Evolutionary conservation across 92 coral and sea anemone genomes (phyloP).

Genomic region (Bergia sp.): DNA sequence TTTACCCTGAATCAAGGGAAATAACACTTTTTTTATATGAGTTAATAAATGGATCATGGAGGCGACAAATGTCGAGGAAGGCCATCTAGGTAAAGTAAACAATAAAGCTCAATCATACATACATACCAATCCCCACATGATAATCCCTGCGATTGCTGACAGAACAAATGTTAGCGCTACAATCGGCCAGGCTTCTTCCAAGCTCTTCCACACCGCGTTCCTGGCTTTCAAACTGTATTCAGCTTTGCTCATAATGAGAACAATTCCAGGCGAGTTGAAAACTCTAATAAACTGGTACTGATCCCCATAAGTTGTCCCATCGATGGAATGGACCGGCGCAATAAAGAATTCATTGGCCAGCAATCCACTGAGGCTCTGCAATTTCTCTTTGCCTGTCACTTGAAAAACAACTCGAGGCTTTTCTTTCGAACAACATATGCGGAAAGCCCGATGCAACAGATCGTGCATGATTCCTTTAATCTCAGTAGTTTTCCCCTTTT

Average conservation of each 20-base stretch:
- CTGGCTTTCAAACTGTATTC: constrained; percentile 39
- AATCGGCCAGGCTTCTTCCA: constrained; percentile 34
- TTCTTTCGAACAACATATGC: constrained; percentile 8
- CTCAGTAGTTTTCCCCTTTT: neutral
- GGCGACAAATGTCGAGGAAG: neutral
- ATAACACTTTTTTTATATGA: too few species aligned
- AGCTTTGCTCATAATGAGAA: constrained; percentile 26
- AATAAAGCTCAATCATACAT: neutral
- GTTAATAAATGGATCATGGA: neutral
- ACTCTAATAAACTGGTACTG: constrained; percentile 10
- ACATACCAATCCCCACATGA: constrained; percentile 64
- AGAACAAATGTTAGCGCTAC: constrained; percentile 43
- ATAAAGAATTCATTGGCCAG: neutral
- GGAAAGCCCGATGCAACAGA: constrained; percentile 3
- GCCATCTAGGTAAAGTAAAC: neutral
- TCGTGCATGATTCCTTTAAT: neutral
- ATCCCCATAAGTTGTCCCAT: constrained; percentile 20
- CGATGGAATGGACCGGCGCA: constrained; percentile 32
- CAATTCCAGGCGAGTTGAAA: constrained; percentile 32
- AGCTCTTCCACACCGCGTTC: constrained; percentile 31
- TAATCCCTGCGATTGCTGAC: constrained; percentile 51
- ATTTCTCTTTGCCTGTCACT: neutral
- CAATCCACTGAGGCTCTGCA: neutral
- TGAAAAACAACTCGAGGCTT: constrained; percentile 1
- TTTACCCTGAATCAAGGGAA: neutral